phyloP scores from a whole-genome alignment of 2,797 vertebrate species.

The Mormyrus proboscirostris region DNA sequence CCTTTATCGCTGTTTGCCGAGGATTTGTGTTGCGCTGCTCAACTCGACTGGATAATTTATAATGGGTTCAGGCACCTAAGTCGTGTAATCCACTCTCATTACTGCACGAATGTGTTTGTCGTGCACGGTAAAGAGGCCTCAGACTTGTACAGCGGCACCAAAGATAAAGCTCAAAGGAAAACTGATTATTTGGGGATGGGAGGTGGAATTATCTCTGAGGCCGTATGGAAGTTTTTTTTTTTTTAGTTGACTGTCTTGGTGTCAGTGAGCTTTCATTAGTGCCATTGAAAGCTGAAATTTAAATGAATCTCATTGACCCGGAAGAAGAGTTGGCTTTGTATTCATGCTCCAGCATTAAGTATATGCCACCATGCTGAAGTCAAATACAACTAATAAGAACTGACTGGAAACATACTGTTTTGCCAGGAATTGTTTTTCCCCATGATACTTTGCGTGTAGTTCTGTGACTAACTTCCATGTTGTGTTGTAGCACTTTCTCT shows the following conservation, averaged over 20 bases:
- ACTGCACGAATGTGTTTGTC: slow-evolving; percentile 17
- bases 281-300: background rate
- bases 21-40: slow-evolving; percentile 41
- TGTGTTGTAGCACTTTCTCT: background rate
- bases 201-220: background rate
- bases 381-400: background rate
- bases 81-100: slow-evolving; percentile 31
- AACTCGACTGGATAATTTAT: slow-evolving; percentile 45
- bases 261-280: slow-evolving; percentile 3
- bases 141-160: background rate
- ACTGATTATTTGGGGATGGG: slow-evolving; percentile 4
- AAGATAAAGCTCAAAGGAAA: background rate
- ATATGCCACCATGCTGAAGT: background rate
- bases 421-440: background rate
- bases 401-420: background rate
- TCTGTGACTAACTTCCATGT: background rate
- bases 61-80: slow-evolving; percentile 40
- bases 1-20: slow-evolving; percentile 50
- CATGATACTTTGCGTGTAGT: background rate
- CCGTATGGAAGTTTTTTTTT: background rate
- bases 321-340: background rate
- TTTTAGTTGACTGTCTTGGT: background rate
- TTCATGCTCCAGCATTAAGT: background rate
- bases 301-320: background rate
- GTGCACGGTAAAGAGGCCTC: slow-evolving; percentile 6